These are phyloP conservation scores for Octodon degus DNA, from an alignment of 2,113 vertebrate genomes.

Conservation along the genomic window DNA sequence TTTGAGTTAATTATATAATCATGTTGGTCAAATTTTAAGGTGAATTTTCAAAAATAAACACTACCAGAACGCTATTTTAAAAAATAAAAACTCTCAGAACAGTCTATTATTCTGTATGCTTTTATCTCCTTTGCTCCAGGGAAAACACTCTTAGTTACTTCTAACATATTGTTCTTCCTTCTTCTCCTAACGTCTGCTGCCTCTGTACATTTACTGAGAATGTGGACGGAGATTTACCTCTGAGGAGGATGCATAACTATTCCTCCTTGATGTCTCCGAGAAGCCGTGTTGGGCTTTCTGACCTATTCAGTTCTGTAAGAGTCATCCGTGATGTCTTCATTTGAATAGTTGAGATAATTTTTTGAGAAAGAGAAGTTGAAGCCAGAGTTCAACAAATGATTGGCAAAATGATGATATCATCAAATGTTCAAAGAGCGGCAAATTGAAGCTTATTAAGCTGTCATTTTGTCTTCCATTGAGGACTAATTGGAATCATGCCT, in stretches of 20 bases:
- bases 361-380: constrained; percentile 81
- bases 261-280: constrained; percentile 71
- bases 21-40: neutral
- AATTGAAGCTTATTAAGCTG: constrained; percentile 85
- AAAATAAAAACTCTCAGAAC: neutral
- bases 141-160: constrained; percentile 50
- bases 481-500: constrained; percentile 85
- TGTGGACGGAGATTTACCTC: constrained; percentile 82
- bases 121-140: neutral
- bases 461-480: constrained; percentile 83
- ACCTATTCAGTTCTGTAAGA: constrained; percentile 76
- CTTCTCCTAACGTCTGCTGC: neutral
- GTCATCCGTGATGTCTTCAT: constrained; percentile 66
- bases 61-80: neutral
- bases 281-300: constrained; percentile 77
- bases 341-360: constrained; percentile 79
- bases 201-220: constrained; percentile 61
- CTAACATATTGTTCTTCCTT: neutral
- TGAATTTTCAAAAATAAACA: neutral
- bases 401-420: constrained; percentile 90
- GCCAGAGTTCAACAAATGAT: constrained; percentile 83
- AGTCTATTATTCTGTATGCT: neutral
- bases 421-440: constrained; percentile 88
- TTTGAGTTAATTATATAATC: constrained; percentile 16
- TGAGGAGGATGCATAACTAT: constrained; percentile 71